A percentile compares a stretch with the other conserved stretches of the same genome.
Conservation (phyloP, 2,888 invertebrate genomes). For the Aricia artaxerxes region DNA sequence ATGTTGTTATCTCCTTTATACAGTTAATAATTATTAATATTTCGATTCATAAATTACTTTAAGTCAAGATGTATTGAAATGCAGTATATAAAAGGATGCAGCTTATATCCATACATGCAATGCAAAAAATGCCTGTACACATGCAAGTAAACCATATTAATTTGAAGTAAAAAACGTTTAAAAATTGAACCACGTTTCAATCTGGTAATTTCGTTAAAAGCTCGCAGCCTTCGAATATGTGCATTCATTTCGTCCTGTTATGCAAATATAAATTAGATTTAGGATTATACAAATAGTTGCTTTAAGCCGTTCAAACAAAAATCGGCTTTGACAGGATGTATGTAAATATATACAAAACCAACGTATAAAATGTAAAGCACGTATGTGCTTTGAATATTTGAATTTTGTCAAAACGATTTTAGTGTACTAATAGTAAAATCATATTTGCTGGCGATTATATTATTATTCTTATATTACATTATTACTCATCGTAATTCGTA, state of each 20-base stretch:
- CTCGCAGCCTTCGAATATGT: background rate
- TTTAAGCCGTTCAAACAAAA: background rate
- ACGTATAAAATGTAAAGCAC: background rate
- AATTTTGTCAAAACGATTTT: background rate
- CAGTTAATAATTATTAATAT: too few species aligned
- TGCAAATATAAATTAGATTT: conserved; percentile 11
- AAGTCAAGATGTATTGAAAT: background rate
- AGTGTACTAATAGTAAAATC: background rate
- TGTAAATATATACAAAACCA: background rate
- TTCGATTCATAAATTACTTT: too few species aligned
- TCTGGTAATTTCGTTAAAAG: conserved; percentile 3
- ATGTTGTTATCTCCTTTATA: too few species aligned
- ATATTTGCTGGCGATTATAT: too few species aligned
- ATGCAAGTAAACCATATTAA: background rate
- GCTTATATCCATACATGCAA: too few species aligned
- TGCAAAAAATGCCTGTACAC: too few species aligned
- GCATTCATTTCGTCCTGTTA: background rate
- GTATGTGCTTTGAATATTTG: background rate
- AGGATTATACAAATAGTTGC: conserved; percentile 1
- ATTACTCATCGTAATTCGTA: too few species aligned
- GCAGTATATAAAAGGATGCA: background rate
- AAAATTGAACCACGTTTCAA: background rate
- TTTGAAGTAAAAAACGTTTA: background rate
- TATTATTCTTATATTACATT: too few species aligned
- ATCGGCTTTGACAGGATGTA: background rate